These are phyloP conservation scores for Formica exsecta DNA, from an alignment of 1,140 invertebrate genomes.

Conservation along the genomic window DNA sequence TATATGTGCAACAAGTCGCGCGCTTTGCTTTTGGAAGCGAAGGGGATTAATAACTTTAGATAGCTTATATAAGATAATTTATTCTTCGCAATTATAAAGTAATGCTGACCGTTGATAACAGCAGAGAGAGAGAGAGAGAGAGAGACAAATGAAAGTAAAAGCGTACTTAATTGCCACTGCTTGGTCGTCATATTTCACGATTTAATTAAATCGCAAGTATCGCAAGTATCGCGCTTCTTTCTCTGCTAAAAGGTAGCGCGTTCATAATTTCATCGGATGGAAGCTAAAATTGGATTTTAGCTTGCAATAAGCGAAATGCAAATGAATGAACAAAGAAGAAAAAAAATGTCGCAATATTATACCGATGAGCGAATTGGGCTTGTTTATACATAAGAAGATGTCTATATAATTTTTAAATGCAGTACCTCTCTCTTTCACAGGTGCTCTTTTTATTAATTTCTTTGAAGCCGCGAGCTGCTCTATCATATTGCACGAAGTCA, in stretches of 20 bases:
- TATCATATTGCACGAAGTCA: slow-evolving; percentile 3
- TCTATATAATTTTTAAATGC: slow-evolving; percentile 23
- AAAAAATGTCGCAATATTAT: slow-evolving; percentile 25
- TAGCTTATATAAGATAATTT: slow-evolving; percentile 17
- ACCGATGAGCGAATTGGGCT: slow-evolving; percentile 38
- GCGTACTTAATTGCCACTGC: slow-evolving; percentile 43
- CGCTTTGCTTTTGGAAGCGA: neutral
- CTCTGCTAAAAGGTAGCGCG: slow-evolving; percentile 54
- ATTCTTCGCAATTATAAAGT: neutral
- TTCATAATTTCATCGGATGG: slow-evolving; percentile 58
- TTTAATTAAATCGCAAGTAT: slow-evolving; percentile 60
- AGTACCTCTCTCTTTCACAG: neutral
- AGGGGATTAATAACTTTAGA: slow-evolving; percentile 23
- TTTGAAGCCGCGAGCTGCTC: neutral
- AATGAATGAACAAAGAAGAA: slow-evolving; percentile 41
- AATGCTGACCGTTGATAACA: neutral
- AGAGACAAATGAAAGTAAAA: slow-evolving; percentile 7
- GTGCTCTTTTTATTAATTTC: slow-evolving; percentile 26
- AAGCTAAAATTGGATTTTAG: slow-evolving; percentile 59
- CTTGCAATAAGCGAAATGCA: slow-evolving; percentile 56
- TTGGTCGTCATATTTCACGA: slow-evolving; percentile 58
- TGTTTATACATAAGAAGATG: slow-evolving; percentile 22
- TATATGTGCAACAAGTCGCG: neutral
- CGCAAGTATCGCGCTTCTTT: slow-evolving; percentile 58
- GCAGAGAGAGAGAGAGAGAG: neutral